phyloP scores from a whole-genome alignment of 53 echinoderm and acorn worm genomes.

The Mesocentrotus franciscanus region DNA sequence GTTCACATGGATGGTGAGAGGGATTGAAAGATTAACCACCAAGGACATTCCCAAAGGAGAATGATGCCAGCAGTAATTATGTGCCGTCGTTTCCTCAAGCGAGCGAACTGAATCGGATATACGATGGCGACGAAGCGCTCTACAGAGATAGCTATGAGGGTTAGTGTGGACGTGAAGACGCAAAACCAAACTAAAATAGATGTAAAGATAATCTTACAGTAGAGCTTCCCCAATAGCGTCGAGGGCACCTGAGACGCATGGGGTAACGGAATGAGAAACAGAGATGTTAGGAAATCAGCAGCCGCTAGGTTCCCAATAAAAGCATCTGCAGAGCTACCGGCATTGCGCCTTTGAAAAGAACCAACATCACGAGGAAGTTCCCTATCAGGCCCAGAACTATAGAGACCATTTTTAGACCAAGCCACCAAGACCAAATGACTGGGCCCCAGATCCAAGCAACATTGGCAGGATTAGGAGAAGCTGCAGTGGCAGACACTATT shows the following conservation, averaged over 20 bases:
- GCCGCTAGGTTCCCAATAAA: slow-evolving; percentile 74
- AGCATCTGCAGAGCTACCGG: slow-evolving; percentile 51
- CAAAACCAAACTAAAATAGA: slow-evolving; percentile 72
- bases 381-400: slow-evolving; percentile 3
- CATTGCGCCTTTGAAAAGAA: slow-evolving; percentile 9
- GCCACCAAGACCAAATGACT: slow-evolving; percentile 13
- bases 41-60: slow-evolving; percentile 22
- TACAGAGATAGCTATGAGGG: slow-evolving; percentile 70
- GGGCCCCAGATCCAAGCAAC: slow-evolving; percentile 27
- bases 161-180: slow-evolving; percentile 70
- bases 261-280: slow-evolving; percentile 71
- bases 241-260: slow-evolving; percentile 52
- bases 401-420: neutral
- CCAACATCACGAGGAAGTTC: slow-evolving; percentile 36
- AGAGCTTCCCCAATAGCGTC: slow-evolving; percentile 51
- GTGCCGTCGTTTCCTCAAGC: slow-evolving; percentile 47
- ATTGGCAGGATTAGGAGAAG: neutral
- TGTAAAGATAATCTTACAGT: slow-evolving; percentile 74
- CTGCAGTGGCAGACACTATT: neutral
- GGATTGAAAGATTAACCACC: slow-evolving; percentile 8
- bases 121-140: slow-evolving; percentile 78
- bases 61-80: slow-evolving; percentile 56
- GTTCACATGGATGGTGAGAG: slow-evolving; percentile 62
- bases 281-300: slow-evolving; percentile 78
- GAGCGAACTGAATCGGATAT: slow-evolving; percentile 63